Evolutionary conservation across 2,888 invertebrate genomes (phyloP), one percentile per base, ranked within the genome.

Genomic region (Idaea aversata): DNA sequence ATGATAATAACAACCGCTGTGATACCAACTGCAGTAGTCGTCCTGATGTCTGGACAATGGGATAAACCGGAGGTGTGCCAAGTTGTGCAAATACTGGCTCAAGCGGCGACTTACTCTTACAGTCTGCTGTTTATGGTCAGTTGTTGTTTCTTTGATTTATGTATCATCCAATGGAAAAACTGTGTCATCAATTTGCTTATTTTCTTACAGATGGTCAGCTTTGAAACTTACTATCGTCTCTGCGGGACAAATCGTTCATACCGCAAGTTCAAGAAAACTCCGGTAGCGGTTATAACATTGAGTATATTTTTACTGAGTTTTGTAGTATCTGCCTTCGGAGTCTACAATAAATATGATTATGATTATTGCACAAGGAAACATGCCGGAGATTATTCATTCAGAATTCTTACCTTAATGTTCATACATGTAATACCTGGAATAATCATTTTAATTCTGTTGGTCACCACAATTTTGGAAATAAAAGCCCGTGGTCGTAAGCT

Each of bases 21-120:
- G 58, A 94, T 97, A 75, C 96, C 96, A 0, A 93, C 95, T 0
- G 94, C 95, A 0, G 95, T 95, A 0, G 94, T 96, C 5, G 95
- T 96, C 0, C 93, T 97, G 57, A 87, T 97, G 15, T 95, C 96
- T 0, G 95, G 95, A 0, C 84, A 94, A 67, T 92, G 93, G 82
- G 94, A 95, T 68, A 92, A 91, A 36, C 76, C 93, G 0, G 86
- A 90, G 3, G 94, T 96, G 0, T 97, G 97, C 86, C 88, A 93
- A 66, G 91, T 93, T 65, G 93, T 95, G 90, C 96, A 96, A 93
- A 94, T 95, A 76, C 83, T 96, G 15, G 94, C 95, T 5, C 93
- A 95, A 16, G 87, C 95, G 1, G 94, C 96, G 66, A 95, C 95
- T 71, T 94, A 95, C 93, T 64, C 76, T 57, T 88, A 85, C 68